Evolutionary conservation across 2,113 vertebrate species (phyloP), one percentile per base, ranked within the genome.

Genomic region (Gavialis gangeticus): DNA sequence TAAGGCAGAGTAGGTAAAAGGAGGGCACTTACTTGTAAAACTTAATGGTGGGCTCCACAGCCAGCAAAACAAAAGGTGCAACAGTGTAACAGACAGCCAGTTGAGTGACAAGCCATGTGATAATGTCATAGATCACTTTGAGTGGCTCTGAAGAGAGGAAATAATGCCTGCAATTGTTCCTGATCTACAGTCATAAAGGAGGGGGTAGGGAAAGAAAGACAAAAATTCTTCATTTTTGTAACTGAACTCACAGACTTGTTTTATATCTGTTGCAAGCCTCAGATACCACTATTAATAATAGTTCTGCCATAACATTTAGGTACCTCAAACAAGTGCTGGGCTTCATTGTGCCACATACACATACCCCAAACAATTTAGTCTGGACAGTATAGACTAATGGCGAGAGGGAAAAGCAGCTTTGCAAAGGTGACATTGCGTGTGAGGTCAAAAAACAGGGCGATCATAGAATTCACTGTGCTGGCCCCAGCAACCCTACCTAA

Each of bases 71-170:
- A 4, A 98, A 98, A 0, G 98, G 98, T 0, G 98, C 98, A 0
- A 97, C 98, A 0, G 97, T 98, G 83, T 98, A 98, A 21, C 97
- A 97, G 60, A 98, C 96, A 0, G 98, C 97, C 92, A 98, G 89
- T 30, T 98, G 98, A 11, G 98, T 98, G 85, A 79, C 90, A 0
- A 85, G 90, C 98, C 98, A 98, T 34, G 98, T 98, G 5, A 93
- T 75, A 24, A 97, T 0, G 0, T 98, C 98, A 0, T 98, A 98
- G 18, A 67, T 58, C 14, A 30, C 24, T 96, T 98, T 98, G 57
- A 97, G 97, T 79, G 93, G 88, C 96, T 96, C 94, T 73, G 98
- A 96, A 0, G 97, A 98, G 86, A 98, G 96, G 95, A 98, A 98
- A 97, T 97, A 91, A 79, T 89, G 97, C 71, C 98, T 97, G 93